These are phyloP conservation scores for Columba janthina DNA, from an alignment of 2,113 vertebrate genomes.

Conservation along the genomic window DNA sequence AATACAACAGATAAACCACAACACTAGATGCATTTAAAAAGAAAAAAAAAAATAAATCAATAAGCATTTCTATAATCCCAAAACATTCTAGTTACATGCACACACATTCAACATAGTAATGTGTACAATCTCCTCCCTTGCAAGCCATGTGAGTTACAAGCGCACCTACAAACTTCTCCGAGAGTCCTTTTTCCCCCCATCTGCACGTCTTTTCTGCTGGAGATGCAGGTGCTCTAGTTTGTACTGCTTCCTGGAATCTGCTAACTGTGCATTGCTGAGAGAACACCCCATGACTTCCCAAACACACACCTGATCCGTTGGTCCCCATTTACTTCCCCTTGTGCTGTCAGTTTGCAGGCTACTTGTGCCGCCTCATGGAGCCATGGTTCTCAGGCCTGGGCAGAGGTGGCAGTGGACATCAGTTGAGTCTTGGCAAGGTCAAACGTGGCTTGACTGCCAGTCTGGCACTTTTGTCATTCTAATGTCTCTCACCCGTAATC, in stretches of 20 bases:
- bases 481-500: background rate
- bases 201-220: too few relatives aligned
- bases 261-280: background rate
- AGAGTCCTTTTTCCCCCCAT: background rate
- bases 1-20: background rate
- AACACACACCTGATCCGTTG: fast-evolving
- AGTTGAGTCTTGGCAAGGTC: background rate
- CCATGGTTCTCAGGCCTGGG: too few relatives aligned
- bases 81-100: background rate
- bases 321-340: background rate
- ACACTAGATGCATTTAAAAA: background rate
- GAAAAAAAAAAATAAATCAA: background rate
- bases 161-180: background rate
- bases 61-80: background rate
- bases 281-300: too few relatives aligned
- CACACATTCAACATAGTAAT: fast-evolving
- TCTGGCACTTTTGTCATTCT: background rate
- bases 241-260: background rate
- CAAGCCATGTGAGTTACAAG: background rate
- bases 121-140: background rate
- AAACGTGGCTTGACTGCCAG: background rate
- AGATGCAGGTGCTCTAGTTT: background rate
- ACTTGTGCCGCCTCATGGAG: background rate
- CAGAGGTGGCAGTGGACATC: background rate
- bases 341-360: background rate